Conservation (phyloP, 2,888 invertebrate genomes). For the Tethea ocularis region DNA sequence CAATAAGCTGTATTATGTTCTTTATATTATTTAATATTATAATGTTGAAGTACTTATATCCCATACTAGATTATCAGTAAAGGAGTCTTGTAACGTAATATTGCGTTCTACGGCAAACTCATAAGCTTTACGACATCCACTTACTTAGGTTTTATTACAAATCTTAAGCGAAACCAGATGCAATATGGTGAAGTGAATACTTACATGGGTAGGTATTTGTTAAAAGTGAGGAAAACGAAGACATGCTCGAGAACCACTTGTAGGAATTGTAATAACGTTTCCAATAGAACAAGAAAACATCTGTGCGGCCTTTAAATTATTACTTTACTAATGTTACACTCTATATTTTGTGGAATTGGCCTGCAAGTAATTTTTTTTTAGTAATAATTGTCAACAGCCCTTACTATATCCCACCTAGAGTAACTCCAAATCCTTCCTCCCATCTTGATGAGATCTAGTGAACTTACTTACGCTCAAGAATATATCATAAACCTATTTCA, state of each 20-base stretch:
- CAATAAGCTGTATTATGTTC: background rate
- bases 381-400: no score
- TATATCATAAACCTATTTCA: no score
- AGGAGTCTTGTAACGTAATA: conserved; percentile 51
- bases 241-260: background rate
- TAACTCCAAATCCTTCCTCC: no score
- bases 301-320: background rate
- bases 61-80: conserved; percentile 37
- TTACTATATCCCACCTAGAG: no score
- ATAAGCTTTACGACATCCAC: conserved; percentile 58
- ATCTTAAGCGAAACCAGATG: conserved; percentile 44
- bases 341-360: no score
- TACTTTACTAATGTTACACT: background rate
- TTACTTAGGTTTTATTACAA: conserved; percentile 60
- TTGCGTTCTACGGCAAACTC: conserved; percentile 54
- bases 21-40: background rate
- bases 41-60: background rate
- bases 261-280: background rate
- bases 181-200: conserved; percentile 40
- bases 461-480: no score
- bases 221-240: conserved; percentile 9
- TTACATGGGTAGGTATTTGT: conserved; percentile 12
- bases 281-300: background rate
- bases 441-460: no score
- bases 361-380: no score